Base-by-base conservation (phyloP, 2,113 vertebrate species). In the Haemorhous mexicanus region DNA sequence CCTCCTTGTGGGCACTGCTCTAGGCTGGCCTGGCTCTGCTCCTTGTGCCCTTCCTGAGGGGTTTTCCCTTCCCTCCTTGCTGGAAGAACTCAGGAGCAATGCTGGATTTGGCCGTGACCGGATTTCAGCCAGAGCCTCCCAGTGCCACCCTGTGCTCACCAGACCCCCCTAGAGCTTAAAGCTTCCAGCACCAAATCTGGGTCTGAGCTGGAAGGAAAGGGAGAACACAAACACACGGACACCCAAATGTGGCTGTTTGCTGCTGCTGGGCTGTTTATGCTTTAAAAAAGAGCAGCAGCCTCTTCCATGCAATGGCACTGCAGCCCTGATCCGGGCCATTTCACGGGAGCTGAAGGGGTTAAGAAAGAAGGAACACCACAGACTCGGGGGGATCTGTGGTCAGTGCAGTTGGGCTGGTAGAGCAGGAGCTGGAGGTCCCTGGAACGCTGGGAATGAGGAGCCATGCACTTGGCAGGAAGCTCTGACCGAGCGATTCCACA, bases 241-340 rank as follows among this genome's bases (percentile, higher is more conserved):
- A 64, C 5, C 33, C 2, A 8, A 10, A 14, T 0, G 46, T 5
- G 43, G 41, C 37, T 58, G 63, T 49, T 66, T 26, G 79, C 80
- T 47, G 72, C 83, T 21, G 9, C 6, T 16, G 73, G 61, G 10
- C 0, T 7, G 64, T 32, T 70, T 0, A 30, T 5, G 7, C 67
- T 58, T 12, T 3, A 17, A 19, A 26, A 30, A 50, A 10, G 21
- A 52, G 0, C 3, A 80, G n/a, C 2, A 0, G 81, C 66, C 41
- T 8, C 20, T 30, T 23, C 72, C 90, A 3, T 4, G 41, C 74
- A 28, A 10, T 0, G 0, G 3, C 0, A 13, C 19, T 3, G 0
- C n/a, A 5, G 22, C 62, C 13, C 43, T 3, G 1, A 6, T 2
- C 32, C 0, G 1, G 1, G 18, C 1, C 5, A 1, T 39, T 44